Percentiles rank a stretch among this genome's conserved stretches.
Conservation (phyloP, 2,113 vertebrate species). For the Accipiter cooperii region DNA sequence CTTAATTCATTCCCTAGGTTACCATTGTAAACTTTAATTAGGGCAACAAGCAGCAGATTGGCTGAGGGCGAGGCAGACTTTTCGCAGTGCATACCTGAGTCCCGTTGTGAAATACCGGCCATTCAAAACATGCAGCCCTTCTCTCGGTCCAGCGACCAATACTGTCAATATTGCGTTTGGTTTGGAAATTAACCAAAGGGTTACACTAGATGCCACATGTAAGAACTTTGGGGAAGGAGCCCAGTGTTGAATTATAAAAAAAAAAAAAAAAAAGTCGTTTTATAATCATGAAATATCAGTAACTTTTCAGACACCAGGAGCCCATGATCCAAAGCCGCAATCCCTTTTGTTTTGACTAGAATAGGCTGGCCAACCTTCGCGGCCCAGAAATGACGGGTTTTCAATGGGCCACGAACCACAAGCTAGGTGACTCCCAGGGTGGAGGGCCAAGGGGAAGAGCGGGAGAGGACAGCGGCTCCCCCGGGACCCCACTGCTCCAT, state of each 20-base stretch:
- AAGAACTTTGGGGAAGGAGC: not conserved
- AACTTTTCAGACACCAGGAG: not conserved
- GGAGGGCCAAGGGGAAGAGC: not conserved
- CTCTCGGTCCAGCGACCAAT: not conserved
- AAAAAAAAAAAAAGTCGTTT: not conserved
- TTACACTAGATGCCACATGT: not conserved
- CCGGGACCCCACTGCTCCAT: not conserved
- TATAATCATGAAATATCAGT: not conserved
- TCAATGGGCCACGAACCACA: not conserved
- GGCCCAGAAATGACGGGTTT: not conserved
- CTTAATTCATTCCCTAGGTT: slow-evolving; percentile 27
- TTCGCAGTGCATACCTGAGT: slow-evolving; percentile 16
- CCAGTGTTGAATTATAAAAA: not conserved
- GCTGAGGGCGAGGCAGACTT: slow-evolving; percentile 9
- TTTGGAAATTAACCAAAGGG: not conserved
- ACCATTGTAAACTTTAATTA: slow-evolving; percentile 27
- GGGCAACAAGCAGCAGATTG: not conserved
- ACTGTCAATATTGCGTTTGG: not conserved
- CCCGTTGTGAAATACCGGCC: not conserved
- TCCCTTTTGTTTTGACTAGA: slow-evolving; percentile 15
- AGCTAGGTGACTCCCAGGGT: slow-evolving; percentile 1
- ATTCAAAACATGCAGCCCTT: not conserved
- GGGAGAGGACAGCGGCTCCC: not conserved
- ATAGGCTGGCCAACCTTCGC: not conserved
- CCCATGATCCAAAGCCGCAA: not conserved